Base-by-base conservation (phyloP, 2,113 vertebrate species). In the Redunca redunca region DNA sequence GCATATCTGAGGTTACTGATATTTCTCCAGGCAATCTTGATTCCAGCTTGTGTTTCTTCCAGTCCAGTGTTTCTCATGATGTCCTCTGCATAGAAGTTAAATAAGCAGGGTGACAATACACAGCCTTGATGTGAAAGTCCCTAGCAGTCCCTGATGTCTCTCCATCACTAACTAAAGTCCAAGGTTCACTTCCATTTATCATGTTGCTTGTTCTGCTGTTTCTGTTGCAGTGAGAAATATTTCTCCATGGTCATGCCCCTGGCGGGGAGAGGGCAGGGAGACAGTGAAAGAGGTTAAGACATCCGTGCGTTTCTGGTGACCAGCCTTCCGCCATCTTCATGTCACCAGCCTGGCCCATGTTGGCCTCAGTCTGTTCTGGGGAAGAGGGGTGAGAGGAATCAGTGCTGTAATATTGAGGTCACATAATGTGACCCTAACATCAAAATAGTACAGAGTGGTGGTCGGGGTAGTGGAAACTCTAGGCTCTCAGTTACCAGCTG, bases 391-490 rank as follows among this genome's bases (percentile, higher is more conserved):
- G 71, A 36, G n/a, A 19, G 10, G n/a, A 23, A 12, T 26, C 71
- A 4, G 17, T 12, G 33, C 33, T 57, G 4, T 62, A 7, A 60
- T 5, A 43, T 0, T 13, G 30, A 58, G 30, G 52, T 6, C 25
- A 36, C 5, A 5, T 3, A n/a, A 2, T 19, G 19, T 36, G 53
- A 77, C 58, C 16, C 53, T 6, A 0, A 40, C 3, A 40, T 77
- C 17, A 7, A 50, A 17, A 36, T 0, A 62, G 55, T 16, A 43
- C 80, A 53, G 10, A 23, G 57, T 3, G 4, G 43, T 33, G n/a
- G 2, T 60, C n/a, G 30, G 16, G 40, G 6, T 15, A 14, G n/a
- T 3, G 40, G 53, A 33, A 46, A 28, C 43, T 14, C 33, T 15
- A 21, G 5, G 33, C 15, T 43, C 4, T 26, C 12, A 36, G 21